Percentiles rank a stretch among this genome's conserved stretches.
Conservation (phyloP, 2,113 vertebrate genomes). For the Egretta garzetta region DNA sequence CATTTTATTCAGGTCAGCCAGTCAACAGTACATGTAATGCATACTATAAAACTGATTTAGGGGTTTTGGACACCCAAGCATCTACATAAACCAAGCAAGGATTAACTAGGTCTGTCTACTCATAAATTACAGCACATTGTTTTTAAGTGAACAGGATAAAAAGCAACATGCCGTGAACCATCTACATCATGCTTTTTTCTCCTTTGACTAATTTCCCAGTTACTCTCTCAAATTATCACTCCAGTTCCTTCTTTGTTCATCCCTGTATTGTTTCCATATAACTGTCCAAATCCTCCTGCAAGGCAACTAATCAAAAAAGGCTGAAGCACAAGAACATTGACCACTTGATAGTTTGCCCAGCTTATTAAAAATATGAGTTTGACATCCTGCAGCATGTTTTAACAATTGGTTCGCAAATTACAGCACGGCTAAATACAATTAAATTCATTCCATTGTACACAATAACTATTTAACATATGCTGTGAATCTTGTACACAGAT, state of each 20-base stretch:
- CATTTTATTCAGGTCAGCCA: conserved; percentile 68
- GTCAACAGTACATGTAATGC: conserved; percentile 67
- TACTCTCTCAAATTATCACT: conserved; percentile 76
- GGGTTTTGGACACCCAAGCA: conserved; percentile 56
- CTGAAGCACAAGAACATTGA: conserved; percentile 70
- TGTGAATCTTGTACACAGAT: conserved; percentile 52
- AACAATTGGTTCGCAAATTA: conserved; percentile 70
- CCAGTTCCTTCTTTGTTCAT: conserved; percentile 71
- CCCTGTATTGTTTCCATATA: conserved; percentile 73
- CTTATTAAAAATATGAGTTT: conserved; percentile 74
- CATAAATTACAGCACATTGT: conserved; percentile 67
- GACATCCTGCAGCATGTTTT: conserved; percentile 73
- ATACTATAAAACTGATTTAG: conserved; percentile 71
- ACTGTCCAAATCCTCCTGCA: conserved; percentile 67
- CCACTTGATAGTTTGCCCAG: conserved; percentile 72
- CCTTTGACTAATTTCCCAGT: conserved; percentile 69
- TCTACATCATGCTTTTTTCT: conserved; percentile 62
- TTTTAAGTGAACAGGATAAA: conserved; percentile 67
- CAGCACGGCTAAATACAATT: conserved; percentile 67
- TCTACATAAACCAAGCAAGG: conserved; percentile 63
- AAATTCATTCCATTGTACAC: conserved; percentile 61
- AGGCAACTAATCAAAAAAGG: conserved; percentile 73
- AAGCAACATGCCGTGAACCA: conserved; percentile 57
- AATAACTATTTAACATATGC: conserved; percentile 71
- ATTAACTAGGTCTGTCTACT: conserved; percentile 62